Base-by-base conservation (phyloP, 2,113 vertebrate genomes). In the Agelaius tricolor region DNA sequence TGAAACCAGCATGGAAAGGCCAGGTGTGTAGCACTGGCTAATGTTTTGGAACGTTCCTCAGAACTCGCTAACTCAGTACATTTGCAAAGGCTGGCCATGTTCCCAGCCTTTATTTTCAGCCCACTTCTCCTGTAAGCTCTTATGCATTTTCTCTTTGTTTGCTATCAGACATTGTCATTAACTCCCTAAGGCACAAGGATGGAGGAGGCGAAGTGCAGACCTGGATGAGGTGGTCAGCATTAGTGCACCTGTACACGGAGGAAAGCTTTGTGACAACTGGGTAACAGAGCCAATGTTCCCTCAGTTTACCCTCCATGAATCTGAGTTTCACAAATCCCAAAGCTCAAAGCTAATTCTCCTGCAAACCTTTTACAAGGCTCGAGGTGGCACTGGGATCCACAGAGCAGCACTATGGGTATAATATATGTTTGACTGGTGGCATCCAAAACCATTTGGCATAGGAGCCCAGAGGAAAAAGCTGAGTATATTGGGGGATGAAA, bases 31-130 rank as follows among this genome's bases (percentile, higher is more conserved):
- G 81, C 87, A 72, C 73, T 49, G 37, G 72, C 41, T 92, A 62
- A 44, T 37, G 51, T 52, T 92, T 94, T 92, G 88, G 89, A 94
- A 93, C 3, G 20, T 68, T 88, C 57, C 52, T 90, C 65, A 13
- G 7, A 65, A 90, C 72, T 74, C 0, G 0, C 89, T 96, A 87
- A 91, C 74, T 95, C 62, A 24, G 67, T 93, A 71, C 76, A 81
- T 92, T 88, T 88, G 92, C 65, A 92, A 90, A 84, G 21, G 26
- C 82, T 95, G 94, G 79, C 84, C 31, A 2, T 14, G 19, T 84
- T 95, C 94, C 92, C 76, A 87, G 83, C 22, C 83, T 86, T 94
- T 96, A 68, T 86, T 92, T 83, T 89, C 85, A 89, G 61, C 58
- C 72, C 52, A 20, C 75, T 87, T 86, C 90, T 93, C 82, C 79